Evolutionary conservation across 2,113 vertebrate genomes (phyloP), one percentile per base, ranked within the genome.

Genomic region (Mionectes macconnelli): DNA sequence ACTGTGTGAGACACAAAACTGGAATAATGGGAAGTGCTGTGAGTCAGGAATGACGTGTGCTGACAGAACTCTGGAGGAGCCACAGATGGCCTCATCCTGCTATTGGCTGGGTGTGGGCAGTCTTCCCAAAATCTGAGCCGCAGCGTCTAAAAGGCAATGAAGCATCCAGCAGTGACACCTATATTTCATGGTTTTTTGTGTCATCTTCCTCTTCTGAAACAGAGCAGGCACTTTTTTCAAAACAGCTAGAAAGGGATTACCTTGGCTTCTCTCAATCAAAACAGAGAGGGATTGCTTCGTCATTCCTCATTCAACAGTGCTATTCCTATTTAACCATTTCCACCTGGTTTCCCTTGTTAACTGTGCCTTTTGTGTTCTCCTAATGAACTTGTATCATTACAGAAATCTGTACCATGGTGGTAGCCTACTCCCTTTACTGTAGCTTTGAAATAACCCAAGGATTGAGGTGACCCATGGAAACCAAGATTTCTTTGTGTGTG

Each of bases 31-130:
- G 37, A 78, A 72, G 21, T 0, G 3, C 87, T 0, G 0, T 91
- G 45, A 45, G 27, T 89, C 72, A 93, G 84, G 67, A 25, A 8
- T 76, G 70, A 62, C 0, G 9, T 31, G 50, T 8, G 24, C 67
- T 93, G 90, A 79, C 52, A 57, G 76, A 74, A 83, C 55, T 90
- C 78, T 86, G 72, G 50, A 70, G 82, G 33, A 95, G 50, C 55
- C 68, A 89, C 56, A 64, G 79, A 59, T 90, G 76, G 53, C 35
- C 50, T 8, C n/a, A 50, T n/a, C 35, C 73, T 91, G 44, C 45
- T 60, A 42, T 44, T 15, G 7, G 40, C 79, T 80, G 84, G 39
- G 14, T 70, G 63, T 7, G 24, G 55, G 47, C 82, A 88, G 68
- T 68, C n/a, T 87, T 87, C 82, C 55, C 72, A 88, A 80, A 91